Evolutionary conservation across 2,888 invertebrate species (phyloP).

Genomic region (Melitaea athalia): DNA sequence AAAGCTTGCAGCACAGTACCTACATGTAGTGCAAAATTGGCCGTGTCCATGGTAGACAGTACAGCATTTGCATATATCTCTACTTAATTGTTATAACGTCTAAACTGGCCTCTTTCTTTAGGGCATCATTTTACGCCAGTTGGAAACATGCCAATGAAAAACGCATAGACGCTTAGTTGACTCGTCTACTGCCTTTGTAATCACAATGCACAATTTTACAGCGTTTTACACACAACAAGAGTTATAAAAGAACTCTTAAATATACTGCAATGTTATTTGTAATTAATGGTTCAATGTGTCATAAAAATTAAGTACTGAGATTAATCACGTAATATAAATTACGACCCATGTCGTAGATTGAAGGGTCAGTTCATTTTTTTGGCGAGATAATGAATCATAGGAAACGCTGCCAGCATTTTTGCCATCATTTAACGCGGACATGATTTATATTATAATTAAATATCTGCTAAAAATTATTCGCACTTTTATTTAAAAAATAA

Average conservation of each 20-base stretch:
- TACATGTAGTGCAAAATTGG: background rate
- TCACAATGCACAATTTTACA: conserved; percentile 7
- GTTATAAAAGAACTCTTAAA: background rate
- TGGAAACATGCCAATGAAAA: conserved; percentile 38
- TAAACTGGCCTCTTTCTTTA: conserved; percentile 35
- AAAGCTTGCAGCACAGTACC: background rate
- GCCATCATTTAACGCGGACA: no score
- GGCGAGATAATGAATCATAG: no score
- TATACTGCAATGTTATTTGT: no score
- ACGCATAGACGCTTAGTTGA: conserved; percentile 25
- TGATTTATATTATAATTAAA: no score
- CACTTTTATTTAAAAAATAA: no score
- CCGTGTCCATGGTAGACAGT: background rate
- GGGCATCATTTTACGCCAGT: conserved; percentile 33
- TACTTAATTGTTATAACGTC: conserved; percentile 17
- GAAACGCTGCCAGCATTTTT: no score
- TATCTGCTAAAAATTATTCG: no score
- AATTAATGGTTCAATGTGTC: no score
- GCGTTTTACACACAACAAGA: conserved; percentile 6
- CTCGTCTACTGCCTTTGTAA: conserved; percentile 10
- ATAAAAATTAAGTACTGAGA: background rate
- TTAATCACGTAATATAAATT: background rate
- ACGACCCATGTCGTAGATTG: no score
- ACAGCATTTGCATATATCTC: conserved; percentile 7
- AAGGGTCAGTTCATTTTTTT: no score